Evolutionary conservation across 1,140 invertebrate species (phyloP), one percentile per base, ranked within the genome.

Genomic region (Panonychus citri): DNA sequence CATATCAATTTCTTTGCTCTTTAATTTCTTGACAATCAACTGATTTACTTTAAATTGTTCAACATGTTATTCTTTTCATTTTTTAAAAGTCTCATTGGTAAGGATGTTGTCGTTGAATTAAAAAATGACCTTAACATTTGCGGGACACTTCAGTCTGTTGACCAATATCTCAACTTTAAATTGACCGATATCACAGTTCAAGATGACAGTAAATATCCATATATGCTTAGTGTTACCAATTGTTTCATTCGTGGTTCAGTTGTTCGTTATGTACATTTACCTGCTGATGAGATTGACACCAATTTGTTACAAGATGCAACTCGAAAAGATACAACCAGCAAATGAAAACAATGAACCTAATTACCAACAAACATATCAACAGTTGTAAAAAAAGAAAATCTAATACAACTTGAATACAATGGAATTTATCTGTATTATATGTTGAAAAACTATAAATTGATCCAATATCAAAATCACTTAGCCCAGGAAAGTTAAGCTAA

Each of bases 81-180:
- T 71, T 99, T 99, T 73, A 98, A 98, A 69, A 97, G 93, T 0
- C 73, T 99, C 2, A 87, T 99, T 50, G 94, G 94, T 1, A 97
- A 97, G 69, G 94, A 99, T 70, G 93, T 99, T 0, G 88, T 98
- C 0, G 91, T 99, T 0, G 95, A 99, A 71, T 72, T 99, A 24
- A 99, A 99, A 73, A 99, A 99, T 77, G 93, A 98, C 71, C 76
- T 99, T 8, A 94, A 89, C 66, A 95, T 97, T 66, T 93, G 88
- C 70, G 95, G 95, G 2, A 98, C 91, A 1, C 70, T 99, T 37
- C 91, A 98, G 74, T 96, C 91, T 1, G 95, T 99, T 0, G 95
- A 99, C 67, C 95, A 99, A 67, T 99, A 97, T 73, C 74, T 99
- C 54, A 99, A 99, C 70, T 91, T 99, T 50, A 98, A 98, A 73